phyloP scores from a whole-genome alignment of 1,140 invertebrate species.

The Harpegnathos saltator region DNA sequence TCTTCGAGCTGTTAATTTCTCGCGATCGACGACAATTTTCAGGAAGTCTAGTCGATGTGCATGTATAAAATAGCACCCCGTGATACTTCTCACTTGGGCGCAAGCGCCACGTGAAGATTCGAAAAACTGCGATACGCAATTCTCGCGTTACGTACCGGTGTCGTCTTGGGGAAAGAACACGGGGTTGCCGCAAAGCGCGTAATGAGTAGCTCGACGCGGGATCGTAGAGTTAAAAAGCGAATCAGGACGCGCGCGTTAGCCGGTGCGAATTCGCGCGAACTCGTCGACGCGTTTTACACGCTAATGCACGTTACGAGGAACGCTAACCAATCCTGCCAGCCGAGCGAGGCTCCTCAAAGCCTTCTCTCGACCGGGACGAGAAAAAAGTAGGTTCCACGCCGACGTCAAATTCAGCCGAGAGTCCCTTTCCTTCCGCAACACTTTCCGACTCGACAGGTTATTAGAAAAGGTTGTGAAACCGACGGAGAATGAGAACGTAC shows the following conservation, averaged over 20 bases:
- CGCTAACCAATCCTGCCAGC: constrained; percentile 42
- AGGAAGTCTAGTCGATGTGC: constrained; percentile 21
- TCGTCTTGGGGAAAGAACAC: neutral
- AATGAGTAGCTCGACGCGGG: neutral
- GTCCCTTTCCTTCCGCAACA: constrained; percentile 7
- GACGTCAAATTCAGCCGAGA: constrained; percentile 9
- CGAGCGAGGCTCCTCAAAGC: constrained; percentile 48
- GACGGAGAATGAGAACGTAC: too few species aligned
- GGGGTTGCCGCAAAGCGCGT: neutral
- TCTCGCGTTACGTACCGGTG: neutral
- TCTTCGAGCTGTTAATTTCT: neutral
- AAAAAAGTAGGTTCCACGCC: constrained; percentile 21
- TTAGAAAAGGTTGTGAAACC: too few species aligned
- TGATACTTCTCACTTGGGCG: too few species aligned
- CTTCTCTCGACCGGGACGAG: constrained; percentile 15
- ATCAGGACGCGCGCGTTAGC: constrained; percentile 44
- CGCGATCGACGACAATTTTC: neutral
- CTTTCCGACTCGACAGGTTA: neutral
- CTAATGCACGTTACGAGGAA: constrained; percentile 17
- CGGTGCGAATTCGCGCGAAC: constrained; percentile 9
- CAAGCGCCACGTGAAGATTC: too few species aligned
- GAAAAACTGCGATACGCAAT: neutral
- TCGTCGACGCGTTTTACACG: constrained; percentile 46
- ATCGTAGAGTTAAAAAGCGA: constrained; percentile 46
- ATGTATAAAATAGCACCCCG: neutral